A percentile compares a stretch with the other conserved stretches of the same genome.
These are phyloP conservation scores for Sciurus vulgaris DNA, from an alignment of 2,797 vertebrate species.

Conservation along the genomic window DNA sequence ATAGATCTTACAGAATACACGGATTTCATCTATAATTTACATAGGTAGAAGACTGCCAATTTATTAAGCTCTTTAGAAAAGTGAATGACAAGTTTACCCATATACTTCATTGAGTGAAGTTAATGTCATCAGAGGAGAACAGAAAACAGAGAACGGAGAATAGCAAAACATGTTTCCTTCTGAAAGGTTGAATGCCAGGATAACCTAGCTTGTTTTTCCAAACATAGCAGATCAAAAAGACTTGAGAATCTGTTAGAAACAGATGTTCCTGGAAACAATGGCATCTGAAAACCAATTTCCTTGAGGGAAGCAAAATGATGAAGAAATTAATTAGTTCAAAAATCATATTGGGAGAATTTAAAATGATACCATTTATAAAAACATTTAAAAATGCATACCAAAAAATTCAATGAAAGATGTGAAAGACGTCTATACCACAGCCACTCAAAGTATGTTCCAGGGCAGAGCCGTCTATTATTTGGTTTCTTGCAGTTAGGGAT, in stretches of 20 bases:
- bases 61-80: conserved; percentile 52
- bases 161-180: neutral
- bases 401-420: neutral
- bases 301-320: conserved; percentile 2
- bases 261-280: conserved; percentile 39
- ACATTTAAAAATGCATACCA: neutral
- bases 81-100: neutral
- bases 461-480: neutral
- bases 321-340: conserved; percentile 48
- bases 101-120: conserved; percentile 27
- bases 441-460: neutral
- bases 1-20: neutral
- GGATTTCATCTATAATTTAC: conserved; percentile 52
- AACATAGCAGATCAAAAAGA: conserved; percentile 30
- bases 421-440: neutral
- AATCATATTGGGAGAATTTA: neutral
- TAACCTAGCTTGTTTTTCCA: conserved; percentile 24
- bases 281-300: neutral
- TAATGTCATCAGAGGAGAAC: neutral
- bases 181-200: neutral
- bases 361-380: conserved; percentile 25
- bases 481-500: neutral
- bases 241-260: conserved; percentile 42
- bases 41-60: neutral
- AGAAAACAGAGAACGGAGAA: neutral